Percentiles rank a stretch among this genome's conserved stretches.
Evolutionary conservation across 2,888 invertebrate genomes (phyloP).

Genomic region (Miltochrista miniata): DNA sequence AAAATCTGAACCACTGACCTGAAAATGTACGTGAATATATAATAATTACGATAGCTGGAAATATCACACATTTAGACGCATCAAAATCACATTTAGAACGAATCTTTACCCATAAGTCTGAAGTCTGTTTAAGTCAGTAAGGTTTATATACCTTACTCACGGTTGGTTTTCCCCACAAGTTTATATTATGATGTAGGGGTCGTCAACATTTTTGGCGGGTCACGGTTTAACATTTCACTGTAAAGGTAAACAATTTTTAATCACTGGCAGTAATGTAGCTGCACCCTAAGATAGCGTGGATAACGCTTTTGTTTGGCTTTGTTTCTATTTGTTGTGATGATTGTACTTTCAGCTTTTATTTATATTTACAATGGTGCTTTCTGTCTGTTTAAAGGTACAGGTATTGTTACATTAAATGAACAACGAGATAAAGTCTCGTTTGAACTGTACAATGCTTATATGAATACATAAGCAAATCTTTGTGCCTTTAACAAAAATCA

Average conservation of each 20-base stretch:
- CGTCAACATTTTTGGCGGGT: slow-evolving; percentile 49
- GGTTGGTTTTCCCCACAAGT: slow-evolving; percentile 47
- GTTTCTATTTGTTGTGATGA: slow-evolving; percentile 33
- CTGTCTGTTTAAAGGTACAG: neutral
- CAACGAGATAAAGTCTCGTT: too few species aligned
- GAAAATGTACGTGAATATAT: too few species aligned
- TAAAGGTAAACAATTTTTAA: slow-evolving; percentile 74
- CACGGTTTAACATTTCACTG: slow-evolving; percentile 72
- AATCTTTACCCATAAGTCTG: too few species aligned
- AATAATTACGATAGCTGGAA: too few species aligned
- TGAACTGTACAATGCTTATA: too few species aligned
- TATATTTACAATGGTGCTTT: neutral
- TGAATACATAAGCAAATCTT: too few species aligned
- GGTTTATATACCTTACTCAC: neutral
- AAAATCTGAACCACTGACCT: too few species aligned
- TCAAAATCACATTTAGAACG: too few species aligned
- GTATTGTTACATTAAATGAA: too few species aligned
- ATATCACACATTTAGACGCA: too few species aligned
- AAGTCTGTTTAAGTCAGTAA: too few species aligned
- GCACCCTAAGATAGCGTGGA: slow-evolving; percentile 49
- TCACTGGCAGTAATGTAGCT: slow-evolving; percentile 55
- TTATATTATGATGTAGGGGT: slow-evolving; percentile 55
- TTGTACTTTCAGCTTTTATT: slow-evolving; percentile 20
- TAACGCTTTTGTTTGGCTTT: slow-evolving; percentile 6
- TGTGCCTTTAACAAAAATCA: too few species aligned